A percentile compares a stretch with the other conserved stretches of the same genome.
phyloP scores from a whole-genome alignment of 2,797 vertebrate genomes.

The Cyclopterus lumpus region DNA sequence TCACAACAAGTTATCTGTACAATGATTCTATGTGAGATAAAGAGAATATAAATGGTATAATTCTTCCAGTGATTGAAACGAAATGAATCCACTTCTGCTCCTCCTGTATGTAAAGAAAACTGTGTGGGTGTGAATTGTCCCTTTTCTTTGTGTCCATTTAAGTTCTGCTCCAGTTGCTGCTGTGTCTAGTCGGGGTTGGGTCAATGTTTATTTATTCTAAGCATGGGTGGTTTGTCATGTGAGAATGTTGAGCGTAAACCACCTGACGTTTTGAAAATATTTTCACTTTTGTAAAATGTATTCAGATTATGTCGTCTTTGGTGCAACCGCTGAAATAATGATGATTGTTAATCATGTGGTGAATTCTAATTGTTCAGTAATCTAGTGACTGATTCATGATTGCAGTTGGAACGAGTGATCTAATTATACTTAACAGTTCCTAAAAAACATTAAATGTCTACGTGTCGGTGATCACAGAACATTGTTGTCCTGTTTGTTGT shows the following conservation, averaged over 20 bases:
- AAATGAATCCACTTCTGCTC: not conserved
- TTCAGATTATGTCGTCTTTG: not conserved
- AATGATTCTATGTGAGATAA: not conserved
- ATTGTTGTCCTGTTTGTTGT: not conserved
- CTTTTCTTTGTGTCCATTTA: not conserved
- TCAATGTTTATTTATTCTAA: not conserved
- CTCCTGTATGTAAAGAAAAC: not conserved
- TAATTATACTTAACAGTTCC: slow-evolving; percentile 10
- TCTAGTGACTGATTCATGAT: slow-evolving; percentile 27
- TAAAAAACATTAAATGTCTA: slow-evolving; percentile 9
- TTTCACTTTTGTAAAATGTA: not conserved
- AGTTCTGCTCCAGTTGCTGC: not conserved
- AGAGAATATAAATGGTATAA: not conserved
- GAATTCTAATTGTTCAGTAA: slow-evolving; percentile 11
- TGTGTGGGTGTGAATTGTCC: not conserved
- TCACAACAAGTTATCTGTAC: not conserved
- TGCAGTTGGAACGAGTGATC: slow-evolving; percentile 12
- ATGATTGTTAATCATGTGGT: slow-evolving; percentile 8
- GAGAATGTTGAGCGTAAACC: not conserved
- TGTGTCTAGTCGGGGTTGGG: not conserved
- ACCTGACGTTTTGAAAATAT: not conserved
- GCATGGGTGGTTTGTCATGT: not conserved
- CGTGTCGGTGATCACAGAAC: slow-evolving; percentile 2
- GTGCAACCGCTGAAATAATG: slow-evolving; percentile 18
- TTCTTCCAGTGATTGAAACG: not conserved